A percentile compares a stretch with the other conserved stretches of the same genome.
Evolutionary conservation across 2,113 vertebrate genomes (phyloP).

Genomic region (Oreochromis spilurus): DNA sequence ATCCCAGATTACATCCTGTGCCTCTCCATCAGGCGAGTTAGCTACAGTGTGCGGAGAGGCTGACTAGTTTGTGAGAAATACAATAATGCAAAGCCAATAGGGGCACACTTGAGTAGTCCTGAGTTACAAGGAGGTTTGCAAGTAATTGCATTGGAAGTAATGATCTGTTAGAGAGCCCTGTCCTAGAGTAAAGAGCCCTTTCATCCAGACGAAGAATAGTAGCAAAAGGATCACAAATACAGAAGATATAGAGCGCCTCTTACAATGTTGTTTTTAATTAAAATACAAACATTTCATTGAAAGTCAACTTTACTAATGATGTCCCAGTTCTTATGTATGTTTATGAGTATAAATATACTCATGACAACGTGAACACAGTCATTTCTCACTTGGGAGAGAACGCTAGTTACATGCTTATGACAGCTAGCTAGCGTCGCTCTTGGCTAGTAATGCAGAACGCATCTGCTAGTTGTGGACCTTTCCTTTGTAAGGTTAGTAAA

Average conservation of each 20-base stretch:
- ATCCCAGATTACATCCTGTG: conserved; percentile 67
- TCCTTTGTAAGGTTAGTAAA: background rate
- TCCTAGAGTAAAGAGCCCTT: background rate
- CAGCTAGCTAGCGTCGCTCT: background rate
- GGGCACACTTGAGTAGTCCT: background rate
- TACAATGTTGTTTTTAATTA: background rate
- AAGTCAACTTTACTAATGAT: background rate
- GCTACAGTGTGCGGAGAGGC: conserved; percentile 1
- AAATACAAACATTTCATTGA: background rate
- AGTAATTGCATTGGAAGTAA: conserved; percentile 1
- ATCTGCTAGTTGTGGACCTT: background rate
- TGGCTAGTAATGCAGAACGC: background rate
- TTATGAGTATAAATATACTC: background rate
- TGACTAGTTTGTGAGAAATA: conserved; percentile 3
- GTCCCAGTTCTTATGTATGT: background rate
- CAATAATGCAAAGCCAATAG: background rate
- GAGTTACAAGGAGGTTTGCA: background rate
- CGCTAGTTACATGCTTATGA: background rate
- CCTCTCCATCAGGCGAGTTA: conserved; percentile 59
- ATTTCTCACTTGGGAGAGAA: background rate
- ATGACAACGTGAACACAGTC: background rate
- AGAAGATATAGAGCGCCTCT: background rate
- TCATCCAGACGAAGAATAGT: background rate
- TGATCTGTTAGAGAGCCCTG: background rate
- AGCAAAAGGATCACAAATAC: background rate